Conservation (phyloP, 2,113 vertebrate species). For the Platysternon megacephalum region DNA sequence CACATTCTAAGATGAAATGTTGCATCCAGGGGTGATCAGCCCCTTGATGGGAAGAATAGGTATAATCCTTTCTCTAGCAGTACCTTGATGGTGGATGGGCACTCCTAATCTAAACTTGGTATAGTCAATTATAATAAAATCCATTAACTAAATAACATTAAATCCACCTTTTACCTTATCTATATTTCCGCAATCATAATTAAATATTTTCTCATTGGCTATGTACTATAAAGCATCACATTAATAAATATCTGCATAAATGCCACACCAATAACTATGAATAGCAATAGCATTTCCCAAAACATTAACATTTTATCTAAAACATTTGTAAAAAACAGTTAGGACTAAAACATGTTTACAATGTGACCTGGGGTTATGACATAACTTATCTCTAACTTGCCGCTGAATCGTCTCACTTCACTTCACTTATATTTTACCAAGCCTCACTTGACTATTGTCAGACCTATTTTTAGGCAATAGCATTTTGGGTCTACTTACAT, state of each 20-base stretch:
- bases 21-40: too few species aligned
- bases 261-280: neutral
- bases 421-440: neutral
- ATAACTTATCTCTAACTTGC: too few species aligned
- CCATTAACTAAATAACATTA: too few species aligned
- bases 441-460: neutral
- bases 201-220: neutral
- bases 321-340: neutral
- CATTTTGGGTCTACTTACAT: neutral
- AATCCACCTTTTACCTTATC: too few species aligned
- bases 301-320: neutral
- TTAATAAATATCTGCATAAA: neutral
- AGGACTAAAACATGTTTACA: neutral
- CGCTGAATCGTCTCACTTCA: neutral
- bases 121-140: too few species aligned
- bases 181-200: neutral
- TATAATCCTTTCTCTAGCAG: too few species aligned
- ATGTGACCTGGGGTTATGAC: neutral
- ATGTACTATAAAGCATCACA: neutral
- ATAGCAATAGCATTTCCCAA: neutral
- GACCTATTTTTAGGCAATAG: neutral
- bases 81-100: too few species aligned
- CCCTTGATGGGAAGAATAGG: too few species aligned
- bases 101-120: too few species aligned
- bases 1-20: too few species aligned